Evolutionary conservation across 1,140 invertebrate species (phyloP), one percentile per base, ranked within the genome.

Genomic region (Tetramorium parvispinum): DNA sequence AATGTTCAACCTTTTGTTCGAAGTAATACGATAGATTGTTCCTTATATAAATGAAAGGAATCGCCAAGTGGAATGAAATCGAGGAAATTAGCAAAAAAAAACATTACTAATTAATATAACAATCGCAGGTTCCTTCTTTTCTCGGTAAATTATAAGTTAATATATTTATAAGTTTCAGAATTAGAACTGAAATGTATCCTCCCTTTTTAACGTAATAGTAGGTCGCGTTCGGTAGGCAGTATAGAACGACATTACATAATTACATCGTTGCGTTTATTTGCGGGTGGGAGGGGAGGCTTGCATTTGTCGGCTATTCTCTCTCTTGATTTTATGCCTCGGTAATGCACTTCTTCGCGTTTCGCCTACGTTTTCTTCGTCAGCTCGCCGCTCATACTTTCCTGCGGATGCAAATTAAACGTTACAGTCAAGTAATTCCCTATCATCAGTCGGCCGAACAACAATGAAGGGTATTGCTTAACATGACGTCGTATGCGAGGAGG

Each of bases 371-470:
- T 21, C 73, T 16, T 43, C 73, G 43, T 59, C 57, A 21, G 53
- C 53, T 61, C 61, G 43, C 73, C 81, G 73, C n/a, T 76, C 70
- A 63, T 85, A 59, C 71, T 61, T 85, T 43, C 43, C 70, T 77
- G 49, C 37, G 68, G 68, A 89, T 86, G 88, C 87, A 89, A 88
- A 88, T 89, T 86, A 88, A 75, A 51, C 83, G 77, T 86, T 55
- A 68, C 81, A 77, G 73, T 40, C 83, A 75, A 57, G 70, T 76
- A 53, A 82, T 89, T 81, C 71, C 63, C 76, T 73, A 73, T 89
- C 85, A 88, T 89, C 87, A 85, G 61, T 70, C 76, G 63, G 61
- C 87, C 87, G 87, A 81, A 57, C 82, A 89, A 89, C 87, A 89
- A 89, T 70, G 61, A 77, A 75, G 55, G 73, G 81, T 66, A 88